Conservation (phyloP, 2,113 vertebrate genomes). For the Arizona elegans region DNA sequence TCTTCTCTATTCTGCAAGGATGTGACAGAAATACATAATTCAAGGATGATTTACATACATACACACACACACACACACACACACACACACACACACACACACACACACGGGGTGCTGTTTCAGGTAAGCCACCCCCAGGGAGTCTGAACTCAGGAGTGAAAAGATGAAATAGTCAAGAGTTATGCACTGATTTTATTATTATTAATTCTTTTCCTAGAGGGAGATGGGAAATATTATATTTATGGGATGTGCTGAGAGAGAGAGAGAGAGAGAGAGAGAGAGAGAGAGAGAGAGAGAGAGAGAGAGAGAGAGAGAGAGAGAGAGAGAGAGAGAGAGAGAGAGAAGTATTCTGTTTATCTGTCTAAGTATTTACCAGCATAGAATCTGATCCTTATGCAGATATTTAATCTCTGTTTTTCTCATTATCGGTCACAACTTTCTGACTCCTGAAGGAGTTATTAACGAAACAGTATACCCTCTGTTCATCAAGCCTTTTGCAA, state of each 20-base stretch:
- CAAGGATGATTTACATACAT: background rate
- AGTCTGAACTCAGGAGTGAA: background rate
- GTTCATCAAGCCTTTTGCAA: background rate
- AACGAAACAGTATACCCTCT: background rate
- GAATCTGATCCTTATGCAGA: background rate
- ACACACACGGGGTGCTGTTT: background rate
- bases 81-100: background rate
- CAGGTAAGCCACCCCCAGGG: background rate
- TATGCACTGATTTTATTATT: background rate
- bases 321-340: background rate
- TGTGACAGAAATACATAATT: background rate
- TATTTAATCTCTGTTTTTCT: background rate
- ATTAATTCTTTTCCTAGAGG: background rate
- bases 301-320: background rate
- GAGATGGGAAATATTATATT: background rate
- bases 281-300: background rate
- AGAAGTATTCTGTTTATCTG: background rate
- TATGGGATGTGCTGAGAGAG: background rate
- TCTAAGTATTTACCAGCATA: background rate
- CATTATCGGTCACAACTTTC: conserved; percentile 9
- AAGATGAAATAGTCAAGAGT: background rate
- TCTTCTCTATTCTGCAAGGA: background rate
- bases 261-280: background rate
- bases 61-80: background rate
- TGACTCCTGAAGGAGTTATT: conserved; percentile 2